Base-by-base conservation (phyloP, 2,113 vertebrate species). In the Bothrops jararaca region DNA sequence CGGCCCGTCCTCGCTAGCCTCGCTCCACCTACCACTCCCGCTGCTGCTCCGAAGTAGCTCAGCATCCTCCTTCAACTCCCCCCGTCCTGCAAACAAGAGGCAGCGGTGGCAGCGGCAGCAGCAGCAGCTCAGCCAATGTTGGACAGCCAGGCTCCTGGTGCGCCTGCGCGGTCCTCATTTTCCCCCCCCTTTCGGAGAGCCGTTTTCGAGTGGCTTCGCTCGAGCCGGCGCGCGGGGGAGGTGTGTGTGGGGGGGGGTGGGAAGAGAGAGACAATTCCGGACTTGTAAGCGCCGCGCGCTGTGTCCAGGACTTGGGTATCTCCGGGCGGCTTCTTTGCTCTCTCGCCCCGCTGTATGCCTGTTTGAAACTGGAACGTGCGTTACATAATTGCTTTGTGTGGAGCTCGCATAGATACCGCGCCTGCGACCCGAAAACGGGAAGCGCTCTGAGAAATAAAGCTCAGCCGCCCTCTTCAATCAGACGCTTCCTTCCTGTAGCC, bases 51-150 rank as follows among this genome's bases (percentile, higher is more conserved):
- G 94, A 96, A 96, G 98, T 97, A 97, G 97, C 97, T 99, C 98
- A 99, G 98, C 98, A 99, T 99, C 98, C 98, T 98, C 96, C 97
- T 97, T 58, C 53, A 22, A 95, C 97, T 96, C 96, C 97, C 52
- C 95, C 97, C 95, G 96, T 97, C 96, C 97, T 95, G 97, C 97
- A 97, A 96, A 97, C n/a, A 89, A 94, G 96, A 95, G 97, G 97
- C 97, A 96, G n/a, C 53, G 39, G n/a, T 34, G 54, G 97, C 97
- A 97, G 96, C 97, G 94, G 52, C 52, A 24, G 52, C 18, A 39
- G 97, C 97, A 97, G 96, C 97, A 94, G 94, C 97, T 95, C 99
- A 98, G 99, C 99, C 99, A 99, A 99, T 99, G 98, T 99, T 99
- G 98, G 98, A 98, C 98, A 97, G 98, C 96, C 98, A 96, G 94